These are phyloP conservation scores for Bombus polaris DNA, from an alignment of 1,140 invertebrate genomes.

Conservation along the genomic window DNA sequence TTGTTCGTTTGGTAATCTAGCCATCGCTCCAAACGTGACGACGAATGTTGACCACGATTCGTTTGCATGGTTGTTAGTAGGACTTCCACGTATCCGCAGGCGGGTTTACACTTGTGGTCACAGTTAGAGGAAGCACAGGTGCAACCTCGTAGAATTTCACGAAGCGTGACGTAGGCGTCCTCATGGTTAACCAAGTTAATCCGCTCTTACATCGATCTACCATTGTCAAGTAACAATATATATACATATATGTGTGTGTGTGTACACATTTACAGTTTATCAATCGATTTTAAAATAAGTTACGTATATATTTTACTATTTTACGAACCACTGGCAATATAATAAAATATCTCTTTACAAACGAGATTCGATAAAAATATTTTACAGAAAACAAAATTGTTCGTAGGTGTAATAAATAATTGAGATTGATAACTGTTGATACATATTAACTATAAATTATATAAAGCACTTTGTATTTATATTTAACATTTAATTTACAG, in stretches of 20 bases:
- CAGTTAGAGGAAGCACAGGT: slow-evolving; percentile 56
- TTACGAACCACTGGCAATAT: not conserved
- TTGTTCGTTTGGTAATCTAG: slow-evolving; percentile 12
- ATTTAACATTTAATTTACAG: too few relatives aligned
- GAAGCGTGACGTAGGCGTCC: slow-evolving; percentile 63
- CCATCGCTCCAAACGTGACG: slow-evolving; percentile 15
- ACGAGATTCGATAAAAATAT: not conserved
- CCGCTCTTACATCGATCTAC: slow-evolving; percentile 40
- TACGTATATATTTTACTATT: not conserved
- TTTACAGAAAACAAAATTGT: not conserved
- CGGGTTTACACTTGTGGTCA: slow-evolving; percentile 55
- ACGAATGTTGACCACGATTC: slow-evolving; percentile 48
- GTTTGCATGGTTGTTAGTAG: slow-evolving; percentile 55
- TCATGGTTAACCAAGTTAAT: slow-evolving; percentile 66
- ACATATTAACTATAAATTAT: too few relatives aligned
- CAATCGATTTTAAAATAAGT: not conserved
- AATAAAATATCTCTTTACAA: not conserved
- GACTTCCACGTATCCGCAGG: slow-evolving; percentile 55
- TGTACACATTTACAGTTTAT: not conserved
- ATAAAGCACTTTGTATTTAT: too few relatives aligned
- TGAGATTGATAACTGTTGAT: too few relatives aligned
- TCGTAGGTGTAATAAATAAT: not conserved
- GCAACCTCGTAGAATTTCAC: slow-evolving; percentile 60
- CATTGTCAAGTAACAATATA: slow-evolving; percentile 44
- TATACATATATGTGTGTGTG: not conserved